Base-by-base conservation (phyloP, 2,888 invertebrate genomes). In the Polylopha cassiicola region DNA sequence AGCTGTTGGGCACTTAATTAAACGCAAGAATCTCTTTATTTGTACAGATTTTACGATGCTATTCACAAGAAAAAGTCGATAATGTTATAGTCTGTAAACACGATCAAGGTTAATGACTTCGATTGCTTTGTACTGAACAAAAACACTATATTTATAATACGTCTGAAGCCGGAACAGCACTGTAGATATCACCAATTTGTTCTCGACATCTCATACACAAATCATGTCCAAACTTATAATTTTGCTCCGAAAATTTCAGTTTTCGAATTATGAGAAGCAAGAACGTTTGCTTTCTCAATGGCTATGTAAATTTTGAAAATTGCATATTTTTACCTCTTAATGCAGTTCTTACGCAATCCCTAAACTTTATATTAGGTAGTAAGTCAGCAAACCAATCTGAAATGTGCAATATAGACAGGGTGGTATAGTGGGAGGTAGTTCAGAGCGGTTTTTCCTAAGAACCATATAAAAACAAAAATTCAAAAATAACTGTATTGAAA, bases 1-100 rank as follows among this genome's bases (percentile, higher is more conserved):
- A 77, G 71, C 62, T 61, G 72, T 73, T 69, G 56, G 46, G 63
- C 62, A 65, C 71, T 74, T 72, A 71, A 73, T 77, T 73, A 73
- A 74, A 72, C 58, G 55, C 53, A 63, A 57, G 61, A 62, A 71
- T 64, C 63, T 63, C 65, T 74, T 72, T 71, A 74, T 76, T 77
- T 65, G 58, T 55, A 64, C 56, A 53, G 50, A 63, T 65, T 73
- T 77, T 71, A 72, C 53, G 67, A 67, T 43, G 61, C 53, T 67
- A 62, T 60, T 61, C 51, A 48, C 51, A 50, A 52, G 38, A 39
- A 51, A 60, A 51, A 50, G 47, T 58, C 60, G 53, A 64, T 63
- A 62, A 63, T 58, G 56, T 51, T 52, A 51, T 53, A 55, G 57
- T 57, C 47, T 52, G 58, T 55, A 61, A 61, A 71, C 57, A 66